Evolutionary conservation across 2,888 invertebrate species (phyloP).

Genomic region (Philereme vetulata): DNA sequence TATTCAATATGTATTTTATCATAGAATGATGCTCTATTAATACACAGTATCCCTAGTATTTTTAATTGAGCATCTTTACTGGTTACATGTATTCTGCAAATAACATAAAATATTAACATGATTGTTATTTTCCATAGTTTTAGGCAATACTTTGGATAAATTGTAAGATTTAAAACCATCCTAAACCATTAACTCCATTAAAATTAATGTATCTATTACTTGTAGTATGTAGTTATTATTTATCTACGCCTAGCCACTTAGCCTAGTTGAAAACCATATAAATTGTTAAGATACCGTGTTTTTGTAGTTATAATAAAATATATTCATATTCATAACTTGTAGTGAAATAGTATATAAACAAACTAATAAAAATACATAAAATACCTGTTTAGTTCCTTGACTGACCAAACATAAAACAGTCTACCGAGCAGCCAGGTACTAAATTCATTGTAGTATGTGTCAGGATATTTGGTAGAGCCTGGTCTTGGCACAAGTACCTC

Average conservation of each 20-base stretch:
- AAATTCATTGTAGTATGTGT: slow-evolving; percentile 80
- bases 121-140: too few relatives aligned
- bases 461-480: slow-evolving; percentile 69
- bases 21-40: slow-evolving; percentile 79
- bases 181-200: too few relatives aligned
- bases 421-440: slow-evolving; percentile 87
- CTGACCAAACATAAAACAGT: slow-evolving; percentile 85
- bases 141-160: too few relatives aligned
- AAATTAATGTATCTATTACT: too few relatives aligned
- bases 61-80: slow-evolving; percentile 83
- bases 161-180: too few relatives aligned
- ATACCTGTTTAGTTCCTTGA: slow-evolving; percentile 77
- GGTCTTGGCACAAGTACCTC: slow-evolving; percentile 80
- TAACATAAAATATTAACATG: slow-evolving; percentile 36
- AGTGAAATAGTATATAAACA: too few relatives aligned
- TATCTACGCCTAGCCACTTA: too few relatives aligned
- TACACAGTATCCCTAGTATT: slow-evolving; percentile 79
- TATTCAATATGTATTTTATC: slow-evolving; percentile 78
- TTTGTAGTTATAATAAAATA: too few relatives aligned
- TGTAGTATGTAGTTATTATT: too few relatives aligned
- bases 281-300: too few relatives aligned
- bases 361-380: slow-evolving; percentile 16
- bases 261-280: too few relatives aligned
- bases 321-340: too few relatives aligned
- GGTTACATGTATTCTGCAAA: slow-evolving; percentile 72